Percentiles rank a stretch among this genome's conserved stretches.
Conservation (phyloP, 2,888 invertebrate species). For the Rotaria socialis region DNA sequence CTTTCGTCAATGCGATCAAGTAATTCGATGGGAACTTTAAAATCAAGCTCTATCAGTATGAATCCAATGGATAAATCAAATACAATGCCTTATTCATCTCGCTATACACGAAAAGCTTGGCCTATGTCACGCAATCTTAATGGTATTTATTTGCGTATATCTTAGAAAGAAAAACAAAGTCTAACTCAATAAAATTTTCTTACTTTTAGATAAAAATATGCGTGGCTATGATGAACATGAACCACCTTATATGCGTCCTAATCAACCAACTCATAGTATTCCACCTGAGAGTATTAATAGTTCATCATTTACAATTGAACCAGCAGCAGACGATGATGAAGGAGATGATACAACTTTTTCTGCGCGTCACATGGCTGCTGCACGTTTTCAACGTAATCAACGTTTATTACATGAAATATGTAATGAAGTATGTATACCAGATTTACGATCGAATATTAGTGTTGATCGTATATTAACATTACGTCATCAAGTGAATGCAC, state of each 20-base stretch:
- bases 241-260: background rate
- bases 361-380: conserved; percentile 88
- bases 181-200: background rate
- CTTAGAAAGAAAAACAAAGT: background rate
- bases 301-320: conserved; percentile 47
- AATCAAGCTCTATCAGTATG: background rate
- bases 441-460: conserved; percentile 90
- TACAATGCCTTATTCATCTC: background rate
- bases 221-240: background rate
- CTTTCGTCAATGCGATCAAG: background rate
- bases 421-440: conserved; percentile 92
- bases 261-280: background rate
- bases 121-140: background rate
- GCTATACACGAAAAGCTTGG: background rate
- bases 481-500: conserved; percentile 85
- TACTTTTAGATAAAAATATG: background rate
- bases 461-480: conserved; percentile 73
- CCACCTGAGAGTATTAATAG: background rate
- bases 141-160: background rate
- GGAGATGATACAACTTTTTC: conserved; percentile 67
- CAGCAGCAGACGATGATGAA: conserved; percentile 66
- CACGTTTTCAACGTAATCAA: conserved; percentile 88
- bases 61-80: background rate
- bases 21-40: background rate
- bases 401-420: conserved; percentile 94